Evolutionary conservation across 1,140 invertebrate species (phyloP).

Genomic region (Hormaphis cornu): DNA sequence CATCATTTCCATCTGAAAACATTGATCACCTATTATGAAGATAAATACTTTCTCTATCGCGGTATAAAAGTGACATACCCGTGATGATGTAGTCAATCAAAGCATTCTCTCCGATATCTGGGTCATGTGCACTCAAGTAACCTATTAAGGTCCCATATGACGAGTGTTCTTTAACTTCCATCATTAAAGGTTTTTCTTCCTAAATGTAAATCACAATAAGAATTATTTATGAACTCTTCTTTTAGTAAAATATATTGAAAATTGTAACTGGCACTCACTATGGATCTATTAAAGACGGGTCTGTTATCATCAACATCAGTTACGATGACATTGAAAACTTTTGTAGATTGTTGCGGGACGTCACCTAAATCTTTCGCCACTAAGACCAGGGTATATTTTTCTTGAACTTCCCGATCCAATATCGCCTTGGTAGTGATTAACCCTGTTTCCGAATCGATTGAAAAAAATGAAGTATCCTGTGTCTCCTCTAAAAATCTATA

Average conservation of each 20-base stretch:
- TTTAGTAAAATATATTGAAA: neutral
- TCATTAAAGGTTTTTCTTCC: slow-evolving; percentile 55
- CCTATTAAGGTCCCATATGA: slow-evolving; percentile 56
- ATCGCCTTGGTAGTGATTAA: slow-evolving; percentile 58
- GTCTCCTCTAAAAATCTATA: slow-evolving; percentile 64
- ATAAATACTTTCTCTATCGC: neutral
- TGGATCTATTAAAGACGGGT: slow-evolving; percentile 58
- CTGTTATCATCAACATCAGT: slow-evolving; percentile 71
- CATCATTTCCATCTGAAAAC: slow-evolving; percentile 57
- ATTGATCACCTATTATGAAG: neutral
- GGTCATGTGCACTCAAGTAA: slow-evolving; percentile 57
- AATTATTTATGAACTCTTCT: neutral
- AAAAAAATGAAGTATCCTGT: slow-evolving; percentile 54
- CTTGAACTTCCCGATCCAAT: slow-evolving; percentile 62
- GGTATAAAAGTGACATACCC: slow-evolving; percentile 42
- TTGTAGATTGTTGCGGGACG: slow-evolving; percentile 62
- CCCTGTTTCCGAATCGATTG: slow-evolving; percentile 56
- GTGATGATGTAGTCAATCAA: slow-evolving; percentile 64
- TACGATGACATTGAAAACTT: slow-evolving; percentile 54
- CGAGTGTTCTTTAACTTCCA: slow-evolving; percentile 57
- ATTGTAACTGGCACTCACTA: slow-evolving; percentile 47
- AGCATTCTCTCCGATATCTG: slow-evolving; percentile 65
- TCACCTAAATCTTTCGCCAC: slow-evolving; percentile 63
- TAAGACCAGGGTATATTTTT: slow-evolving; percentile 62
- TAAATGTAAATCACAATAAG: slow-evolving; percentile 41